A percentile compares a stretch with the other conserved stretches of the same genome.
These are phyloP conservation scores for Pluvialis apricaria DNA, from an alignment of 2,113 vertebrate genomes.

Conservation along the genomic window DNA sequence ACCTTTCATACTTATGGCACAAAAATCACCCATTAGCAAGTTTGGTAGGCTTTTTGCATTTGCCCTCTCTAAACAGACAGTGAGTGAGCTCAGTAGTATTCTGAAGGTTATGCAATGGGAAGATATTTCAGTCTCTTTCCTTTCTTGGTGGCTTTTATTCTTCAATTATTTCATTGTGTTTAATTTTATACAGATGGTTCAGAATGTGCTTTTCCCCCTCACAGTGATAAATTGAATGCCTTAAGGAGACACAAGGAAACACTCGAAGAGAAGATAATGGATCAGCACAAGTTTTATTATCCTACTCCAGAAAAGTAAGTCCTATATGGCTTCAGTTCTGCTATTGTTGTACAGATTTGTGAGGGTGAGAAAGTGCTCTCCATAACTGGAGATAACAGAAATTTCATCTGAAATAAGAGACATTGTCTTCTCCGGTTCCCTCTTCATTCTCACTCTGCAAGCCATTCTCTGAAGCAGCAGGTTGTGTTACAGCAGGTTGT, in stretches of 20 bases:
- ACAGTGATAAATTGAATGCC: slow-evolving; percentile 87
- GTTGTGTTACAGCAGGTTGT: not conserved
- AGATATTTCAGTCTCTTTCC: not conserved
- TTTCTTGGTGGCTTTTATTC: not conserved
- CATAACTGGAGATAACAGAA: not conserved
- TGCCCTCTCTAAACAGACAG: too few species aligned
- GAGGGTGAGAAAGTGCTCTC: not conserved
- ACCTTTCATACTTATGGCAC: not conserved
- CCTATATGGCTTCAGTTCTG: not conserved
- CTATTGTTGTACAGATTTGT: not conserved
- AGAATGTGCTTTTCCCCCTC: not conserved
- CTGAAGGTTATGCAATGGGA: not conserved
- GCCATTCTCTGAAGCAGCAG: not conserved
- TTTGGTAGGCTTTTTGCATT: not conserved
- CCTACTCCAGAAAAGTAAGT: slow-evolving; percentile 94
- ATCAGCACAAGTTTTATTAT: slow-evolving; percentile 98
- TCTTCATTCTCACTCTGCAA: not conserved
- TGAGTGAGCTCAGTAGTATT: not conserved
- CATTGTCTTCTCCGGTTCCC: not conserved
- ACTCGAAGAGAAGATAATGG: slow-evolving; percentile 99
- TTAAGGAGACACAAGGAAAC: slow-evolving; percentile 96
- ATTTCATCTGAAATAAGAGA: not conserved
- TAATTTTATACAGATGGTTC: not conserved
- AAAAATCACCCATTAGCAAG: not conserved
- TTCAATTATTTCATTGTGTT: not conserved